phyloP scores from a whole-genome alignment of 1,140 invertebrate genomes.

The Temnothorax curvispinosus region DNA sequence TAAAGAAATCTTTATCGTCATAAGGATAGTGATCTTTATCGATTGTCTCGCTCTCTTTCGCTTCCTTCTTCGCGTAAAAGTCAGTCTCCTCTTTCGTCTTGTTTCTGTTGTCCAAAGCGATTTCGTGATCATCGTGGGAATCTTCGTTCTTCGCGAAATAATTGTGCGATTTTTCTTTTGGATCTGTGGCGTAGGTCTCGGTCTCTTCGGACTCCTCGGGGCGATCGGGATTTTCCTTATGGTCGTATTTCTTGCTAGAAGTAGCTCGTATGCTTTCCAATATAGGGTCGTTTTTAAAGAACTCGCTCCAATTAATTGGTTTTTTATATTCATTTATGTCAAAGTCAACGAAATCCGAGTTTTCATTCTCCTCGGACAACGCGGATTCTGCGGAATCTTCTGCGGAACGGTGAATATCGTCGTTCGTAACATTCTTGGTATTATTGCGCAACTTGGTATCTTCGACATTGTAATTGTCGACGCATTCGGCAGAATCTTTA shows the following conservation, averaged over 20 bases:
- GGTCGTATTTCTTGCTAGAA: background rate
- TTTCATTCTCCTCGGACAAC: constrained; percentile 68
- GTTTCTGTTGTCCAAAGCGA: background rate
- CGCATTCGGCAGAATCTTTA: constrained; percentile 10
- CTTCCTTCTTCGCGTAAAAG: constrained; percentile 4
- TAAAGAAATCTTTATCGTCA: constrained; percentile 47
- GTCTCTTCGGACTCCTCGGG: background rate
- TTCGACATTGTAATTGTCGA: background rate
- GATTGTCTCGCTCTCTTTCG: background rate
- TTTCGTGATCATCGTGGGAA: background rate
- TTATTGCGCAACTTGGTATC: constrained; percentile 1
- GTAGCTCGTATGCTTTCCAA: constrained; percentile 24
- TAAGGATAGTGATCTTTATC: constrained; percentile 34
- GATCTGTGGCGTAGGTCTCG: background rate
- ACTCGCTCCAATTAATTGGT: constrained; percentile 76
- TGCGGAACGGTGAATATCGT: background rate
- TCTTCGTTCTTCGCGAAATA: constrained; percentile 23
- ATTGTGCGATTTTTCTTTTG: background rate
- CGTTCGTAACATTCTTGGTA: background rate
- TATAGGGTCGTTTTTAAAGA: constrained; percentile 69
- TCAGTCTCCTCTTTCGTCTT: background rate
- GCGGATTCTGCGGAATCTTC: constrained; percentile 59
- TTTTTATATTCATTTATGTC: constrained; percentile 75
- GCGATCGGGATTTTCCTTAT: background rate
- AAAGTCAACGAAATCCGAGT: constrained; percentile 70